Evolutionary conservation across 2,113 vertebrate species (phyloP).

Genomic region (Lepus americanus): DNA sequence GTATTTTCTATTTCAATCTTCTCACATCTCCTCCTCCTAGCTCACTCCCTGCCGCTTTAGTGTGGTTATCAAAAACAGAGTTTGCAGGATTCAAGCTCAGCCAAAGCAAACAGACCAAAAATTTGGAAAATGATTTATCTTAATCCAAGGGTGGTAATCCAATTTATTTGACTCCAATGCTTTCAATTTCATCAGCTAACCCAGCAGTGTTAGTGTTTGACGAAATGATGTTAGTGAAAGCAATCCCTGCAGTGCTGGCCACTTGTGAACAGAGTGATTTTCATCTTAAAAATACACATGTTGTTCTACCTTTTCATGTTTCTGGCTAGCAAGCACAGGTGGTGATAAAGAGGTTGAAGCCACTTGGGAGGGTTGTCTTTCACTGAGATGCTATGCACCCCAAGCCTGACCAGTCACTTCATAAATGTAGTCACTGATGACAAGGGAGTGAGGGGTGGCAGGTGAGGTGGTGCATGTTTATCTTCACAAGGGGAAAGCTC

Average conservation of each 20-base stretch:
- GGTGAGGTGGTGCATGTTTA: background rate
- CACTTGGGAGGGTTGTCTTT: slow-evolving; percentile 1
- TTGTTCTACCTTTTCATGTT: slow-evolving; percentile 49
- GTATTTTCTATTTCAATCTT: slow-evolving; percentile 77
- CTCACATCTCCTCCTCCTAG: slow-evolving; percentile 57
- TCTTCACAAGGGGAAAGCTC: background rate
- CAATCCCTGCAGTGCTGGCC: slow-evolving; percentile 41
- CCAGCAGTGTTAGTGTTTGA: slow-evolving; percentile 68
- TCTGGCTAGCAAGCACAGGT: background rate
- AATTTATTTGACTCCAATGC: slow-evolving; percentile 80
- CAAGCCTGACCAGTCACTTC: background rate
- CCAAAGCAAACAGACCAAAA: slow-evolving; percentile 84
- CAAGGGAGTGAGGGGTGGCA: background rate
- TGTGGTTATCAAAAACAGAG: slow-evolving; percentile 77
- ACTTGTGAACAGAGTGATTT: slow-evolving; percentile 67
- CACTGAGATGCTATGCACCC: background rate
- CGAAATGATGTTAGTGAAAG: slow-evolving; percentile 53
- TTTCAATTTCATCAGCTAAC: slow-evolving; percentile 80
- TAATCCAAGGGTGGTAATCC: slow-evolving; percentile 86
- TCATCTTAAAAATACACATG: slow-evolving; percentile 61
- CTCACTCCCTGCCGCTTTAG: slow-evolving; percentile 46
- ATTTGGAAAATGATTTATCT: slow-evolving; percentile 85
- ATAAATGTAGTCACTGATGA: background rate
- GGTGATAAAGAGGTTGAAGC: slow-evolving; percentile 1
- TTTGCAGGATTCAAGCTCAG: slow-evolving; percentile 77